Conservation (phyloP, 2,113 vertebrate species). For the Phainopepla nitens region DNA sequence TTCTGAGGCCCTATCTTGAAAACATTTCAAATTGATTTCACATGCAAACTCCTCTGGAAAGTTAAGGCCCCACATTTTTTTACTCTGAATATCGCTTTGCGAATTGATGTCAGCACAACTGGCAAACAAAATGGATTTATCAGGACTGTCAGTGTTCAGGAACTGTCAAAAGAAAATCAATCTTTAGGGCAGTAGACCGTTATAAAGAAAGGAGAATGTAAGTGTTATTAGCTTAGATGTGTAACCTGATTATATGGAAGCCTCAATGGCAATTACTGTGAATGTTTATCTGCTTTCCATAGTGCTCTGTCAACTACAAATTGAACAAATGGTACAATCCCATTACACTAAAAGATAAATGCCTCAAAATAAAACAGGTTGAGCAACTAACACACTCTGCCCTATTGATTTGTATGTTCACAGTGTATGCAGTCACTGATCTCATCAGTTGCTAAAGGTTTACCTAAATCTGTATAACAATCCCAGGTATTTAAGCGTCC, state of each 20-base stretch:
- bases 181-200: background rate
- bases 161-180: constrained; percentile 24
- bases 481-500: background rate
- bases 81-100: background rate
- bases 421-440: background rate
- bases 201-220: background rate
- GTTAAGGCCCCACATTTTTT: background rate
- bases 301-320: background rate
- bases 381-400: background rate
- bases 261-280: background rate
- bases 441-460: background rate
- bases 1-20: background rate
- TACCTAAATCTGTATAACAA: background rate
- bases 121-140: background rate
- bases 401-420: background rate
- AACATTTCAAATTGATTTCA: background rate
- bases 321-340: background rate
- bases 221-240: constrained; percentile 9
- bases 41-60: background rate
- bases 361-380: background rate
- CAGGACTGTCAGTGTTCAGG: background rate
- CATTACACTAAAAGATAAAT: constrained; percentile 10
- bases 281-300: constrained; percentile 23
- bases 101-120: background rate
- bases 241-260: background rate